Evolutionary conservation across 2,113 vertebrate genomes (phyloP).

Genomic region (Microcebus jonahi): DNA sequence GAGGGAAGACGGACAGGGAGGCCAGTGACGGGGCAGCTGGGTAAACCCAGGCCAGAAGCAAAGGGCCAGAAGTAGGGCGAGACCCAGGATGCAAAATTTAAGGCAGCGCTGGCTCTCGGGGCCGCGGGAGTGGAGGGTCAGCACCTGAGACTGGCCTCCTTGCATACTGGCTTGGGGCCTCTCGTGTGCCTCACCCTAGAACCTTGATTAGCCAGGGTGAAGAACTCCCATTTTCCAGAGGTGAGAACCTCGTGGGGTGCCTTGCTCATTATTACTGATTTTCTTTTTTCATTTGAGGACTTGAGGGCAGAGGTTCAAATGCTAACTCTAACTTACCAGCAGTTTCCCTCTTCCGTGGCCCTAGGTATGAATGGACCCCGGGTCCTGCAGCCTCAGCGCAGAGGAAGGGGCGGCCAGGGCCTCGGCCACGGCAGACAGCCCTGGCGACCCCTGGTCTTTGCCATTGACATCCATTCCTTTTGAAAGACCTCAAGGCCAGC

Average conservation of each 20-base stretch:
- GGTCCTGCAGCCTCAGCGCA: neutral
- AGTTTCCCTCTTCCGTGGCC: neutral
- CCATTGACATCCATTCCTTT: neutral
- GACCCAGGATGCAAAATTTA: neutral
- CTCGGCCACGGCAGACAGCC: fast-evolving
- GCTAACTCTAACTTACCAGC: fast-evolving
- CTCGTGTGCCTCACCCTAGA: neutral
- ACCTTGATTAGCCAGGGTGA: neutral
- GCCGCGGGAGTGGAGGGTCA: fast-evolving
- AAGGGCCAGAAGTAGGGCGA: neutral
- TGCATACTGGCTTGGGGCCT: neutral
- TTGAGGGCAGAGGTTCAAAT: neutral
- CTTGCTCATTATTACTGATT: neutral
- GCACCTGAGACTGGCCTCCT: neutral
- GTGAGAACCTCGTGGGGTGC: fast-evolving
- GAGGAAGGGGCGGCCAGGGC: neutral
- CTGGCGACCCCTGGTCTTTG: neutral
- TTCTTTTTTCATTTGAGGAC: neutral
- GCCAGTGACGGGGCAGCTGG: neutral
- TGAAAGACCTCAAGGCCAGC: neutral
- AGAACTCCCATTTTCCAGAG: neutral
- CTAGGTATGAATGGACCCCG: neutral
- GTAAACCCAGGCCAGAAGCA: neutral
- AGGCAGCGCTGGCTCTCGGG: neutral
- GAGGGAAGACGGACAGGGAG: too few relatives aligned